A percentile compares a stretch with the other conserved stretches of the same genome.
Conservation (phyloP, 2,797 vertebrate species). For the Synanceia verrucosa region DNA sequence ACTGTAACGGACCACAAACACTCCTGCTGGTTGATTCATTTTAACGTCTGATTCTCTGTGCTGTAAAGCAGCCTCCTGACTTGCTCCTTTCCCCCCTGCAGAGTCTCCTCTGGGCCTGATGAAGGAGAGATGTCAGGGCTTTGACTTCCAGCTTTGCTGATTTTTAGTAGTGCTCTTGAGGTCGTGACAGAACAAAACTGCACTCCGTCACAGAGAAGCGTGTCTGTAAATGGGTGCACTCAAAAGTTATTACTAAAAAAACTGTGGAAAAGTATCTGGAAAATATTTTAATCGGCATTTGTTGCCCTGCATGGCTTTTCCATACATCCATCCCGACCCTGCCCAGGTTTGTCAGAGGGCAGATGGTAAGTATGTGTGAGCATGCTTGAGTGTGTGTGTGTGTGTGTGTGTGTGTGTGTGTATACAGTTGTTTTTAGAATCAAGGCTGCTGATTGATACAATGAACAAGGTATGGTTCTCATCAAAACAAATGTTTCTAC, state of each 20-base stretch:
- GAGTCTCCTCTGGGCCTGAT: conserved; percentile 12
- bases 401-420: conserved; percentile 31
- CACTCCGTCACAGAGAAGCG: conserved; percentile 47
- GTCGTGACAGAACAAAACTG: conserved; percentile 52
- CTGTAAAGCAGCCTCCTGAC: too few relatives aligned
- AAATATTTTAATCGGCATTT: conserved; percentile 62
- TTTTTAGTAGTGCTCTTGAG: conserved; percentile 39
- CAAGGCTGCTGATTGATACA: conserved; percentile 71
- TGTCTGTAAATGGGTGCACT: conserved; percentile 36
- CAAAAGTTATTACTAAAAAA: conserved; percentile 61
- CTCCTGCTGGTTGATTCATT: conserved; percentile 33
- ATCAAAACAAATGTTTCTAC: conserved; percentile 50
- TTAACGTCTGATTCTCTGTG: conserved; percentile 36
- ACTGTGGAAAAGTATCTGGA: conserved; percentile 55
- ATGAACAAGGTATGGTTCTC: conserved; percentile 60
- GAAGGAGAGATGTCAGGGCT: conserved; percentile 12
- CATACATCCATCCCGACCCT: conserved; percentile 56
- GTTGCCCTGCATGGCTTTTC: conserved; percentile 70
- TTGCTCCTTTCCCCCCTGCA: conserved; percentile 5
- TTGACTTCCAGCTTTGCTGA: conserved; percentile 20
- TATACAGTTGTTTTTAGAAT: conserved; percentile 54
- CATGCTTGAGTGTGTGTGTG: conserved; percentile 28
- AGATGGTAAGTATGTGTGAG: conserved; percentile 49
- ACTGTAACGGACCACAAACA: conserved; percentile 43
- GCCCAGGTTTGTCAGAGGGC: conserved; percentile 44